phyloP scores from a whole-genome alignment of 2,113 vertebrate genomes.

The Grallaria varia region DNA sequence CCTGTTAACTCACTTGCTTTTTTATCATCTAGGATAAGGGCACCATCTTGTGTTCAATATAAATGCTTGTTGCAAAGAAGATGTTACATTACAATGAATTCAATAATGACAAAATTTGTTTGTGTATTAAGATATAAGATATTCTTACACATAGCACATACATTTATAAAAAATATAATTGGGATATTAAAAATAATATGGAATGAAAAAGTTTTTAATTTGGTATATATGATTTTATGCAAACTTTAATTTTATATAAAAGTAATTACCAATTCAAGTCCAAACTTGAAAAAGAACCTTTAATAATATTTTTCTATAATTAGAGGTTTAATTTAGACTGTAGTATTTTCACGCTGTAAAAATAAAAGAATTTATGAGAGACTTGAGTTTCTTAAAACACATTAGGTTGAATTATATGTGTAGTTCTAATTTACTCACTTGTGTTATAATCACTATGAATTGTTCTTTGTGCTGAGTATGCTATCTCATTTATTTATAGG shows the following conservation, averaged over 20 bases:
- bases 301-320: background rate
- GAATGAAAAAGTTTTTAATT: background rate
- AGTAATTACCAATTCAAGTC: background rate
- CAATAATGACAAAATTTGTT: background rate
- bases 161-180: background rate
- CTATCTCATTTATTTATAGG: background rate
- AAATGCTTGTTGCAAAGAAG: background rate
- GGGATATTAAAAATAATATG: background rate
- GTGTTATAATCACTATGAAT: background rate
- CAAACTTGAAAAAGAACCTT: background rate
- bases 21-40: background rate
- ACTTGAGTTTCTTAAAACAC: background rate
- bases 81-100: background rate
- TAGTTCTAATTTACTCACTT: background rate
- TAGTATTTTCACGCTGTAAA: background rate
- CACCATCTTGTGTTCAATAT: conserved; percentile 63
- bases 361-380: background rate
- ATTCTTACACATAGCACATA: background rate
- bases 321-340: background rate
- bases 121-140: background rate
- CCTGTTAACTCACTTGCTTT: background rate
- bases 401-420: background rate
- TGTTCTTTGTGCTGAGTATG: background rate
- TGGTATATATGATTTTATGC: background rate
- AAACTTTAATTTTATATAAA: background rate